These are phyloP conservation scores for Meles meles DNA, from an alignment of 2,113 vertebrate species.

Conservation along the genomic window DNA sequence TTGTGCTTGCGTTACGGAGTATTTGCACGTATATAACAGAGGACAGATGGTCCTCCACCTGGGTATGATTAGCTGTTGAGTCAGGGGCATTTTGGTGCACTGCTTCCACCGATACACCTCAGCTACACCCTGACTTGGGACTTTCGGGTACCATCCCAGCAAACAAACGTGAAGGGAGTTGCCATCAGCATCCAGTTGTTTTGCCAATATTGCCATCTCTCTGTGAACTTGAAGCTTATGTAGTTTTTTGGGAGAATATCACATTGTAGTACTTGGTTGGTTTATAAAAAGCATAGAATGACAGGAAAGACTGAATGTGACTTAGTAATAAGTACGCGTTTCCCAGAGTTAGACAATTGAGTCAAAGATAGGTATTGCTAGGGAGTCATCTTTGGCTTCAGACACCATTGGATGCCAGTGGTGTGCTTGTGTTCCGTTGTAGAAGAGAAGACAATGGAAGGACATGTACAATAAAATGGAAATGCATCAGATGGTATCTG, in stretches of 20 bases:
- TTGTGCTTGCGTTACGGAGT: not conserved
- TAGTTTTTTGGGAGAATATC: not conserved
- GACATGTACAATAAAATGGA: not conserved
- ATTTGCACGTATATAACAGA: not conserved
- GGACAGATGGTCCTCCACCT: not conserved
- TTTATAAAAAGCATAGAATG: slow-evolving; percentile 21
- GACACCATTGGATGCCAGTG: not conserved
- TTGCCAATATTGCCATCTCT: not conserved
- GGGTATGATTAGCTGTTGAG: not conserved
- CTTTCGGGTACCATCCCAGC: not conserved
- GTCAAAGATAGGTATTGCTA: not conserved
- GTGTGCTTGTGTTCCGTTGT: not conserved
- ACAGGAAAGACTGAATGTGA: not conserved
- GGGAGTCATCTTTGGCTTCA: not conserved
- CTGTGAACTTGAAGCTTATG: not conserved
- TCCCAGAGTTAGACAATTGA: not conserved
- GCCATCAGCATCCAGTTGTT: not conserved
- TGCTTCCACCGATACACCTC: not conserved
- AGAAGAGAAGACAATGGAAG: not conserved
- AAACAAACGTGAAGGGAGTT: not conserved
- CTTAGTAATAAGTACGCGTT: not conserved
- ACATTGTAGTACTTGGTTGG: not conserved
- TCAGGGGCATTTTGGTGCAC: not conserved
- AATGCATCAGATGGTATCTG: not conserved
- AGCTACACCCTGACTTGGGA: not conserved